Percentiles rank a stretch among this genome's conserved stretches.
These are phyloP conservation scores for Gyrodactylus bullatarudis DNA, from an alignment of 1,140 invertebrate species.

Conservation along the genomic window DNA sequence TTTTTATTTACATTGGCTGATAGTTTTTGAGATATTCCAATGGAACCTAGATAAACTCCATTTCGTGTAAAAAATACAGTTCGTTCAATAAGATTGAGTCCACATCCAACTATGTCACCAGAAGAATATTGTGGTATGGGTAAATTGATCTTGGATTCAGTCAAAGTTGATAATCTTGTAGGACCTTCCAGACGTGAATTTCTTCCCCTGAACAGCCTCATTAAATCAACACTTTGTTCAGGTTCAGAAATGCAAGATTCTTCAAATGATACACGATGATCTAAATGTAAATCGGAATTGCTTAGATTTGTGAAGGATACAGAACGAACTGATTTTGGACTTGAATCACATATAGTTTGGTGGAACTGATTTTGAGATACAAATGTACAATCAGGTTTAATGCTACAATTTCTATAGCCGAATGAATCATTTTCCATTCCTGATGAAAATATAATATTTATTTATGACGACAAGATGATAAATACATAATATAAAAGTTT, in stretches of 20 bases:
- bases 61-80: neutral
- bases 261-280: too few species aligned
- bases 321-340: neutral
- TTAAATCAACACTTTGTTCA: neutral
- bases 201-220: neutral
- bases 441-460: too few species aligned
- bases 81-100: neutral
- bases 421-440: neutral
- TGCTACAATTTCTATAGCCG: neutral
- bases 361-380: neutral
- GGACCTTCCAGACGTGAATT: neutral
- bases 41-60: neutral
- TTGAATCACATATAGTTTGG: neutral
- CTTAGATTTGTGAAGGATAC: neutral
- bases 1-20: neutral
- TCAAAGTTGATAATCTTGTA: neutral
- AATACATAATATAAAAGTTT: too few species aligned
- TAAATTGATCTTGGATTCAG: neutral
- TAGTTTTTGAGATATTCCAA: neutral
- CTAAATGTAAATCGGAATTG: too few species aligned
- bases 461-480: too few species aligned
- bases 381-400: neutral
- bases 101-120: neutral
- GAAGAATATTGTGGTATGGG: neutral
- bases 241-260: too few species aligned